These are phyloP conservation scores for Rhagonycha lutea DNA, from an alignment of 2,888 invertebrate species.

Conservation along the genomic window DNA sequence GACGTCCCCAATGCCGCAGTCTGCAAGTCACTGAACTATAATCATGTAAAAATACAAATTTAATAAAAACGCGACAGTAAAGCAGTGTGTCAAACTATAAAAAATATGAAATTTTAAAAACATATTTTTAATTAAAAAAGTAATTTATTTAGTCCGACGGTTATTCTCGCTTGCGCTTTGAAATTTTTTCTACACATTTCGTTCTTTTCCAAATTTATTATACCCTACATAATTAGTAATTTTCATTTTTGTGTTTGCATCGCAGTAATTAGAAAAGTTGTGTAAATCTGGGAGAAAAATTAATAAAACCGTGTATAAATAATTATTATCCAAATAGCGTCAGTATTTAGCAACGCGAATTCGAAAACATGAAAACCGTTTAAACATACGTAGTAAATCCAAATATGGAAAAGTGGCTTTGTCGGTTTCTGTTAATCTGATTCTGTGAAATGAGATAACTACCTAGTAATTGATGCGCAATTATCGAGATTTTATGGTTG, in stretches of 20 bases:
- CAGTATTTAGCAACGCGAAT: conserved; percentile 20
- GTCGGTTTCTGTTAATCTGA: conserved; percentile 28
- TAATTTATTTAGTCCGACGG: background rate
- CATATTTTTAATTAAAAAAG: background rate
- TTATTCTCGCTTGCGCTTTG: background rate
- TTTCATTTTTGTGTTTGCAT: background rate
- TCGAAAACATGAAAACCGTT: conserved; percentile 25
- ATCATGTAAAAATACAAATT: background rate
- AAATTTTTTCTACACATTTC: background rate
- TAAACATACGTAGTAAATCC: conserved; percentile 21
- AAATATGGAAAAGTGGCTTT: conserved; percentile 25
- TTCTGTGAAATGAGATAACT: conserved; percentile 39
- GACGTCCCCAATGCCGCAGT: background rate
- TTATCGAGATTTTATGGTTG: conserved; percentile 11
- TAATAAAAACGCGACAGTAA: background rate
- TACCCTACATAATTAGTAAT: background rate
- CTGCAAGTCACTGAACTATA: background rate
- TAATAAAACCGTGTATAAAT: background rate
- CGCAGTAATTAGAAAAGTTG: background rate
- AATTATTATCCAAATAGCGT: conserved; percentile 18
- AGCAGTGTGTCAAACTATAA: background rate
- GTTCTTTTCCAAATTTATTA: background rate
- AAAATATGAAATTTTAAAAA: background rate
- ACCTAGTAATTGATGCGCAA: conserved; percentile 36
- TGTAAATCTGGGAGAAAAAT: background rate